phyloP scores from a whole-genome alignment of 2,797 vertebrate genomes.

The Chelmon rostratus region DNA sequence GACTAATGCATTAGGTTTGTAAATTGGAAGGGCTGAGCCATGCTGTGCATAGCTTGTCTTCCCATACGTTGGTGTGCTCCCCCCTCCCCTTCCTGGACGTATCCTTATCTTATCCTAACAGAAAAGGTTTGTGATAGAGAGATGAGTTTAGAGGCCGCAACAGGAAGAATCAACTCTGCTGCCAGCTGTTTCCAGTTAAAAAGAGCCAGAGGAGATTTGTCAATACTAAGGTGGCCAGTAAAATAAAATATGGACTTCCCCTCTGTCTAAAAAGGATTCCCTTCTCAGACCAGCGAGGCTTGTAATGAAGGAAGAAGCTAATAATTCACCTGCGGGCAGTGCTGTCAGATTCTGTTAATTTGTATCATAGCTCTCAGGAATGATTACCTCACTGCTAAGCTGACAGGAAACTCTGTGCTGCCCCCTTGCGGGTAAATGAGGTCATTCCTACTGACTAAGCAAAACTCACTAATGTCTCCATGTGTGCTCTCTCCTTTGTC shows the following conservation, averaged over 20 bases:
- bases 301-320: slow-evolving; percentile 18
- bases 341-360: slow-evolving; percentile 43
- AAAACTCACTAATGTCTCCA: not conserved
- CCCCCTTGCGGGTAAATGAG: slow-evolving; percentile 33
- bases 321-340: slow-evolving; percentile 36
- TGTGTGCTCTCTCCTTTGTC: slow-evolving; percentile 35
- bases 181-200: slow-evolving; percentile 43
- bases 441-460: not conserved
- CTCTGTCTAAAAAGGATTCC: not conserved
- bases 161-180: slow-evolving; percentile 30
- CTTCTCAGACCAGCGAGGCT: slow-evolving; percentile 7
- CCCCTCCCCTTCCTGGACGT: not conserved
- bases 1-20: not conserved
- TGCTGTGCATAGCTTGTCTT: not conserved
- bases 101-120: slow-evolving; percentile 60
- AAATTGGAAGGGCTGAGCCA: not conserved
- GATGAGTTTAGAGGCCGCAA: slow-evolving; percentile 4
- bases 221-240: not conserved
- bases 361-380: slow-evolving; percentile 6
- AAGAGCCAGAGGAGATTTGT: slow-evolving; percentile 12
- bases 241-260: not conserved
- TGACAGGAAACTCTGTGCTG: slow-evolving; percentile 24
- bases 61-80: not conserved
- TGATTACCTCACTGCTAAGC: slow-evolving; percentile 16
- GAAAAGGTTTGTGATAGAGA: slow-evolving; percentile 34